These are phyloP conservation scores for Perodicticus potto DNA, from an alignment of 2,797 vertebrate species.

Conservation along the genomic window DNA sequence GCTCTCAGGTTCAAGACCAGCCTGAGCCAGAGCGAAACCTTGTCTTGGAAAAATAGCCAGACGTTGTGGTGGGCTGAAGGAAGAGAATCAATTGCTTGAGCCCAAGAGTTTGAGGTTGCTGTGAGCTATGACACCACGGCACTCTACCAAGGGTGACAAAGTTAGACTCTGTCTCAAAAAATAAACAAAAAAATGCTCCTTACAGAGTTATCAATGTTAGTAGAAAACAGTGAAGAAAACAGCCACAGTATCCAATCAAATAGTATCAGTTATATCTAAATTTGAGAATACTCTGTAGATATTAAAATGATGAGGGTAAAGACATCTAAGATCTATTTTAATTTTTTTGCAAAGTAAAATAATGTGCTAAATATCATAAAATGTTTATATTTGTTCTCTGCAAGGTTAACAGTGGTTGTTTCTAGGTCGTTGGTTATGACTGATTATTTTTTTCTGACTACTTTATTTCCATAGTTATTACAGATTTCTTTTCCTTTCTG, in stretches of 20 bases:
- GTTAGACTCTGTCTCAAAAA: too few relatives aligned
- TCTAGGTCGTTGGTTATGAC: neutral
- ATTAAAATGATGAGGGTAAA: neutral
- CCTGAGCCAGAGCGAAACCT: too few relatives aligned
- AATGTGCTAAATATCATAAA: neutral
- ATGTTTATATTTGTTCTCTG: conserved; percentile 46
- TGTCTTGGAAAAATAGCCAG: too few relatives aligned
- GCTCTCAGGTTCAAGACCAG: too few relatives aligned
- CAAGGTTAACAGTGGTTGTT: neutral
- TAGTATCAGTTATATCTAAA: neutral
- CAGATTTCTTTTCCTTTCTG: neutral
- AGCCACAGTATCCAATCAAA: neutral
- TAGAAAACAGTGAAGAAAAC: neutral
- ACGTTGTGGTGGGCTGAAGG: too few relatives aligned
- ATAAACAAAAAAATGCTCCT: neutral
- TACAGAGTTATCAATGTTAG: conserved; percentile 21
- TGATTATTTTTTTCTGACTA: conserved; percentile 6
- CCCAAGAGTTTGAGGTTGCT: too few relatives aligned
- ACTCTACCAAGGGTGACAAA: too few relatives aligned
- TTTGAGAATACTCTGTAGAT: neutral
- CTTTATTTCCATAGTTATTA: neutral
- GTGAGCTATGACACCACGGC: too few relatives aligned
- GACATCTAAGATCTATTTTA: neutral
- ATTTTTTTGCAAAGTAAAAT: neutral
- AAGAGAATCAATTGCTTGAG: too few relatives aligned